Evolutionary conservation across 2,797 vertebrate species (phyloP).

Genomic region (Sebastes vulpes): DNA sequence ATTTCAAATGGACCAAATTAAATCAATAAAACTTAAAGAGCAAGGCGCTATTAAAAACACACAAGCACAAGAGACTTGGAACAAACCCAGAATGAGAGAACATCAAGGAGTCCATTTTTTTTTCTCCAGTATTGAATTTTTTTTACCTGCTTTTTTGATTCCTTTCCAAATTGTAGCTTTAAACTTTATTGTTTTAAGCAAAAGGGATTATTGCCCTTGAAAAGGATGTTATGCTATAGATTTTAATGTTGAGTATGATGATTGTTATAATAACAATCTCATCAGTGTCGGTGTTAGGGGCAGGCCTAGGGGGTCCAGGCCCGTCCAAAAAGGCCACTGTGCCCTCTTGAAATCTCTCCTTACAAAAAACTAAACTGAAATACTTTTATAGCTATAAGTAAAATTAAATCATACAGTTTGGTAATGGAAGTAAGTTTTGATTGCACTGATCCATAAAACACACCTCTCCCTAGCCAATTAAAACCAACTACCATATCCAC

Average conservation of each 20-base stretch:
- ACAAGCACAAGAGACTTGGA: neutral
- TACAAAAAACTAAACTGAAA: too few species aligned
- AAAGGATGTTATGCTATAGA: neutral
- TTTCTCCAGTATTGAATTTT: neutral
- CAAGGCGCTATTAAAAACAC: neutral
- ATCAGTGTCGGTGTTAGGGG: too few species aligned
- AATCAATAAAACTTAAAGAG: conserved; percentile 31
- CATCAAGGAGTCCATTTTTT: neutral
- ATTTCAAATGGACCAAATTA: conserved; percentile 22
- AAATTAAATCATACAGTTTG: too few species aligned
- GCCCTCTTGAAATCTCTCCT: too few species aligned
- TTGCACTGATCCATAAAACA: too few species aligned
- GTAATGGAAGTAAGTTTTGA: too few species aligned
- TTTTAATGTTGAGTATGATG: neutral
- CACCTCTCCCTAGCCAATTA: too few species aligned
- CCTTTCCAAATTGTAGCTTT: neutral
- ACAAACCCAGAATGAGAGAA: neutral
- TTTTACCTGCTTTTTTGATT: neutral
- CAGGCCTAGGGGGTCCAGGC: too few species aligned
- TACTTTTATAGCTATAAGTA: too few species aligned
- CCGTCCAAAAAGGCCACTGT: too few species aligned
- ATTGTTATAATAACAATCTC: neutral
- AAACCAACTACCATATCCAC: too few species aligned
- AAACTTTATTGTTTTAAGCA: neutral
- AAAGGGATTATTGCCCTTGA: neutral